These are phyloP conservation scores for Otolemur garnettii DNA, from an alignment of 2,113 vertebrate species.

Conservation along the genomic window DNA sequence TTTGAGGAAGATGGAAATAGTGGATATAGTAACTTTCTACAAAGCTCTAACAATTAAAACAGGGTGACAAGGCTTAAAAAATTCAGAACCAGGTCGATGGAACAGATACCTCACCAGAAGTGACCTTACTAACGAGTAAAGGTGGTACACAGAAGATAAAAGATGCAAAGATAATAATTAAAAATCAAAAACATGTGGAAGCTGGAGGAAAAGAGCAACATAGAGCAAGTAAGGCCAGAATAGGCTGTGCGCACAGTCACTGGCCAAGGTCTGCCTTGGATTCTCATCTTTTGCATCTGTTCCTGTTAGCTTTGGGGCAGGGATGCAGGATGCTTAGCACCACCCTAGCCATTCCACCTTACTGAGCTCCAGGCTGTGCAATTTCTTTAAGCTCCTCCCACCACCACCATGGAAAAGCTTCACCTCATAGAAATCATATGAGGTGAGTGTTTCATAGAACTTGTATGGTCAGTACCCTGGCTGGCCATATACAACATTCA, in stretches of 20 bases:
- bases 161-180: background rate
- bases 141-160: background rate
- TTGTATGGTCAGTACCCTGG: background rate
- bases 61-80: background rate
- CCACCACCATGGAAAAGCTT: background rate
- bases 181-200: background rate
- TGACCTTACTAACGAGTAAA: background rate
- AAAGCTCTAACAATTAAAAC: background rate
- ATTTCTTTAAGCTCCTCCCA: background rate
- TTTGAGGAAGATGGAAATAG: constrained; percentile 1
- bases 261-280: background rate
- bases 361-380: background rate
- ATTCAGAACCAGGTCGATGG: background rate
- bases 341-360: too few relatives aligned
- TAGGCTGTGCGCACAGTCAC: background rate
- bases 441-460: background rate
- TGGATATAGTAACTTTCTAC: background rate
- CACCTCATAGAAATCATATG: background rate
- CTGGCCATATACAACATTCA: background rate
- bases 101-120: background rate
- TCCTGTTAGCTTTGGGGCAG: background rate
- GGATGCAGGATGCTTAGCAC: background rate
- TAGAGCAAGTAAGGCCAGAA: background rate
- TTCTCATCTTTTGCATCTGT: background rate
- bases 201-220: background rate